These are phyloP conservation scores for Stenopsyche tienmushanensis DNA, from an alignment of 1,140 invertebrate species.

Conservation along the genomic window DNA sequence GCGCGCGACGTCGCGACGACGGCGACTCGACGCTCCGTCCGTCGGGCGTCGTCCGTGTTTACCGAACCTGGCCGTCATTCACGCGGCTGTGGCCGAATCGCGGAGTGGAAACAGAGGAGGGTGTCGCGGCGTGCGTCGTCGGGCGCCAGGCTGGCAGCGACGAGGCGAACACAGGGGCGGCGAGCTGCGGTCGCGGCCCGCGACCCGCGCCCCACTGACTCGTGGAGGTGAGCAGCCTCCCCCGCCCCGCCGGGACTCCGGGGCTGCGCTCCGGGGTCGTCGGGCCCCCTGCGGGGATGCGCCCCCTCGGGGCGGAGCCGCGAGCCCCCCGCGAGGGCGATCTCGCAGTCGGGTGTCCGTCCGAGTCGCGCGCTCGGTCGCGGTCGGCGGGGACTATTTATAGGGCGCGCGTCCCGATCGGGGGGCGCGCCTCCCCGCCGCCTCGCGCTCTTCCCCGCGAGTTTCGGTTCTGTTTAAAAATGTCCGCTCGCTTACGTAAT, in stretches of 20 bases:
- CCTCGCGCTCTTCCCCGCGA: not conserved
- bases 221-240: not conserved
- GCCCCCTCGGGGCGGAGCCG: not conserved
- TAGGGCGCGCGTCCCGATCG: not conserved
- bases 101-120: too few relatives aligned
- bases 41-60: too few relatives aligned
- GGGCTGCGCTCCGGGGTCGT: not conserved
- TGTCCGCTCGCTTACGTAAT: conserved; percentile 39
- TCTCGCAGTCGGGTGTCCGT: too few relatives aligned
- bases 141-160: too few relatives aligned
- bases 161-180: not conserved
- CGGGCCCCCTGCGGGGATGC: not conserved
- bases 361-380: not conserved
- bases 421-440: not conserved
- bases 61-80: too few relatives aligned
- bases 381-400: not conserved
- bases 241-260: not conserved
- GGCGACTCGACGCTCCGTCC: too few relatives aligned
- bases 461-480: conserved; percentile 37
- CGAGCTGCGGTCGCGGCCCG: not conserved
- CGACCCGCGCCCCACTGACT: not conserved
- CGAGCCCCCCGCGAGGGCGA: too few relatives aligned
- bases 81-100: too few relatives aligned
- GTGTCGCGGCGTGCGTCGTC: too few relatives aligned
- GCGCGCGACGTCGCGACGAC: too few relatives aligned